Base-by-base conservation (phyloP, 2,888 invertebrate genomes). In the Drosophila yooni region DNA sequence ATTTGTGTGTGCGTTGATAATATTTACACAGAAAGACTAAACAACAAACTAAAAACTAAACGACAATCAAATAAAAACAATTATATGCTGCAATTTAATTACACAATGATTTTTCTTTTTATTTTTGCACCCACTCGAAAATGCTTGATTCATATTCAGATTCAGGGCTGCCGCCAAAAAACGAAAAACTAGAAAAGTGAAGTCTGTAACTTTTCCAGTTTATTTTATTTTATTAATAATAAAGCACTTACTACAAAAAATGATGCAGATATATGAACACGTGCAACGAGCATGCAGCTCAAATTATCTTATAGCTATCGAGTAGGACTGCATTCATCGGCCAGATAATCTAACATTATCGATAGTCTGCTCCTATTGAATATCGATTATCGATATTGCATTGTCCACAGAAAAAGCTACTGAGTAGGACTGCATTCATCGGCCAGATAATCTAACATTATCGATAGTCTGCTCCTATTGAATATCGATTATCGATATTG, bases 221-320 rank as follows among this genome's bases (percentile, higher is more conserved):
- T 5, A 13, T 2, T 21, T 21, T 1, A 3, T 21, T 13, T 46
- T 7, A 13, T 46, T 46, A 7, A 1, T 3, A 21, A 21, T 7
- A 7, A 43, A 13, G 3, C 3, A 15, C 3, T 46, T 46, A 46
- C 4, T 3, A 7, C 7, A 25, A 25, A 13, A 15, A 15, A 25
- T 46, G 0, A 46, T 3, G 21, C 3, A 2, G 21, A 3, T 25
- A 7, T 25, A 13, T 2, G 15, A 40, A 8, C 18, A 4, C 3
- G 0, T 2, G 15, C 3, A 25, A 2, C 38, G 3, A 38, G 34
- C 33, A 0, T 0, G 1, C 11, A 11, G 33, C 13, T 2, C 5
- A 34, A 34, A 21, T 1, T 11, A 5, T 1, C 21, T 6, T 11
- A 21, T 11, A 11, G 21, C 1, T 11, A 25, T 7, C 3, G 43